These are phyloP conservation scores for Anas flavirostris DNA, from an alignment of 2,797 vertebrate genomes.

Conservation along the genomic window DNA sequence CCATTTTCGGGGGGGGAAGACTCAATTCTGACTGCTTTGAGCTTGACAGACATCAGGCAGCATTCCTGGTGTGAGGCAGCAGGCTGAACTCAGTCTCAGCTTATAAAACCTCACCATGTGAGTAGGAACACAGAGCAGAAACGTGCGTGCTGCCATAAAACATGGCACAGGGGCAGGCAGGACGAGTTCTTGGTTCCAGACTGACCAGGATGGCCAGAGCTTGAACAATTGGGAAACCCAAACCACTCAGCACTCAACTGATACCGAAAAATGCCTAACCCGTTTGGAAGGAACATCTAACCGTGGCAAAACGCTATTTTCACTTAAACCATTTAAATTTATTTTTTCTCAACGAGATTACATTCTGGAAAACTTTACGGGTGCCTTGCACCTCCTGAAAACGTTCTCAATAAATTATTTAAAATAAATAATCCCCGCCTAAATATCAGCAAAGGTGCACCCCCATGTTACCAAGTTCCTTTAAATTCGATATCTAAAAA, in stretches of 20 bases:
- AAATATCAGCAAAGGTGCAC: not conserved
- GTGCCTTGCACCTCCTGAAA: not conserved
- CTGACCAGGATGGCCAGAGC: not conserved
- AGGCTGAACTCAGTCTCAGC: not conserved
- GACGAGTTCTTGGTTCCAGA: not conserved
- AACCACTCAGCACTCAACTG: not conserved
- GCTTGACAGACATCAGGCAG: not conserved
- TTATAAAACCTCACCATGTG: not conserved
- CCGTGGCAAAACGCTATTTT: not conserved
- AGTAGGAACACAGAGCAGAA: not conserved
- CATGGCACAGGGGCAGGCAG: not conserved
- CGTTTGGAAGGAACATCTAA: not conserved
- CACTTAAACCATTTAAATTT: not conserved
- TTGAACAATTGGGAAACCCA: not conserved
- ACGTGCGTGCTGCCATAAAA: not conserved
- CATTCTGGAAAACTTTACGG: not conserved
- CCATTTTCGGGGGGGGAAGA: not conserved
- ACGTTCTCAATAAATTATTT: not conserved
- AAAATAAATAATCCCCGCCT: not conserved
- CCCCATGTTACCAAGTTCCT: not conserved
- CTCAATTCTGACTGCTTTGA: not conserved
- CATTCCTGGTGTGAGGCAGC: not conserved
- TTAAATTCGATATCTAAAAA: constrained; percentile 62
- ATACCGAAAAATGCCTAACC: not conserved
- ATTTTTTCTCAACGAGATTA: not conserved